Evolutionary conservation across 2,888 invertebrate genomes (phyloP), one percentile per base, ranked within the genome.

Genomic region (Eupithecia inturbata): DNA sequence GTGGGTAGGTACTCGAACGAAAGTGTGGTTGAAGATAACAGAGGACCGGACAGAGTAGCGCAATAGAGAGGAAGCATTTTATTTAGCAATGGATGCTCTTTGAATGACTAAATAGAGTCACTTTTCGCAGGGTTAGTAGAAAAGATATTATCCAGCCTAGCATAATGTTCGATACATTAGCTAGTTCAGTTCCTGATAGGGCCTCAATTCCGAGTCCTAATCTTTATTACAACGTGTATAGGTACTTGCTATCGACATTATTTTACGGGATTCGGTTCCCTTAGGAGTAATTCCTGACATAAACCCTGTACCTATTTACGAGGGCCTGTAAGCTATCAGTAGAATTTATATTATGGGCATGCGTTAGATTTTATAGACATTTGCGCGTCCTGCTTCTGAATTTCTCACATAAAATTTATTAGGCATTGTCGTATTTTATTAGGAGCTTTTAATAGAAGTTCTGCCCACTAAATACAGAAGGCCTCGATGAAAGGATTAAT

Each of bases 261-360:
- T 84, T 89, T 90, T 88, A 89, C 82, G 83, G 86, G 83, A 82
- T 81, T 79, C 82, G 79, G 81, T 83, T 83, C 90, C 88, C 87
- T 80, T 71, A 86, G 86, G 91, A 82, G 86, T 88, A 88, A 89
- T 90, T 87, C 90, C 87, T 88, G 85, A 82, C 85, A 85, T 84
- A 87, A 80, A 85, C 85, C 87, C 84, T 85, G 81, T 81, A 83
- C 83, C 85, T 89, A 89, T 90, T 90, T 89, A 90, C 87, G 88
- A 88, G 83, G 85, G 87, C 88, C 89, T 86, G 88, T 84, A 87
- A 89, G 90, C 88, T 90, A 91, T 91, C 89, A 83, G 87, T 79
- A 83, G 86, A 89, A 88, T 90, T 91, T 90, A 90, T 89, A 83
- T 84, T 84, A 85, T 80, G 81, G 82, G 79, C 76, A 74, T 77